Percentiles rank a stretch among this genome's conserved stretches.
phyloP scores from a whole-genome alignment of 2,113 vertebrate species.

The Heliornis fulica region DNA sequence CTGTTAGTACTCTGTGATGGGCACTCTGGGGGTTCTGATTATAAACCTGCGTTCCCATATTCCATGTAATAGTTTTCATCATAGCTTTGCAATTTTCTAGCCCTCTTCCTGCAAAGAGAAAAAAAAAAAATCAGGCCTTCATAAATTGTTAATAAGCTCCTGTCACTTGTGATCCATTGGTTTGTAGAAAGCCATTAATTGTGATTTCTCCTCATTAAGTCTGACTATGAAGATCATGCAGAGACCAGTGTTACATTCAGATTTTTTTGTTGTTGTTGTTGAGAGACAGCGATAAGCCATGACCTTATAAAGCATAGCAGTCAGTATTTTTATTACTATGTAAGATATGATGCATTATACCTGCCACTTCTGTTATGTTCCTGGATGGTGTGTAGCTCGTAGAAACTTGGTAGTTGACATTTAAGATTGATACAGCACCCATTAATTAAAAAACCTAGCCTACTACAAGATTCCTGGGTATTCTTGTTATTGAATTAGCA shows the following conservation, averaged over 20 bases:
- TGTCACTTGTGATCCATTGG: conserved; percentile 44
- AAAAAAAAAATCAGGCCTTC: neutral
- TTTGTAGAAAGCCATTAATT: conserved; percentile 42
- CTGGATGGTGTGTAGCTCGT: neutral
- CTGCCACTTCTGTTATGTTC: neutral
- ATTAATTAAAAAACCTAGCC: conserved; percentile 30
- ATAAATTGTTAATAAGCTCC: conserved; percentile 41
- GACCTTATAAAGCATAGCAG: conserved; percentile 44
- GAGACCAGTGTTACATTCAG: conserved; percentile 23
- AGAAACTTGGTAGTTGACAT: neutral
- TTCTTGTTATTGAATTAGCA: conserved; percentile 54
- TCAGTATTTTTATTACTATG: conserved; percentile 26
- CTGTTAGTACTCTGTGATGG: neutral
- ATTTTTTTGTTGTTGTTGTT: neutral
- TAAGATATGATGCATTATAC: conserved; percentile 39
- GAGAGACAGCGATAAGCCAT: neutral
- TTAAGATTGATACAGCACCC: neutral
- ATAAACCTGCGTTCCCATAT: neutral
- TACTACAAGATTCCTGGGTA: neutral
- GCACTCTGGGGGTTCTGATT: neutral
- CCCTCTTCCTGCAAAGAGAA: neutral
- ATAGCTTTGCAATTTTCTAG: conserved; percentile 1
- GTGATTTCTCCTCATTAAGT: conserved; percentile 44
- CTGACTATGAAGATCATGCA: conserved; percentile 6
- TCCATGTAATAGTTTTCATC: conserved; percentile 3